These are phyloP conservation scores for Goniozus legneri DNA, from an alignment of 1,140 invertebrate genomes.

Conservation along the genomic window DNA sequence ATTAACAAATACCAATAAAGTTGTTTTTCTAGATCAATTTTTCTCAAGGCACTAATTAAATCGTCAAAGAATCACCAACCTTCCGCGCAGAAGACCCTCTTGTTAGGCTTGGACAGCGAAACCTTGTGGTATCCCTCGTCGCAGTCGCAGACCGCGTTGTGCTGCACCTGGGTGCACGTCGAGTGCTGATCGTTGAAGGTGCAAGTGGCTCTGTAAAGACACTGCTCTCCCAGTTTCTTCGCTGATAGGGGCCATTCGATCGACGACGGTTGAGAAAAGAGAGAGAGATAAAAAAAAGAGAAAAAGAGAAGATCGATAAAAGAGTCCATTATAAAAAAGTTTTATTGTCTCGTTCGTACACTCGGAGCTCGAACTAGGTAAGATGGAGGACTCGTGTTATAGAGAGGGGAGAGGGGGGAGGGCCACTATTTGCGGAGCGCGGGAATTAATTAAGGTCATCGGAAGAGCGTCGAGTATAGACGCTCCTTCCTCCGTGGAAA, in stretches of 20 bases:
- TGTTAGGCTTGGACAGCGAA: constrained; percentile 67
- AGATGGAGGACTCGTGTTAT: too few species aligned
- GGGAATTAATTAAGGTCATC: constrained; percentile 12
- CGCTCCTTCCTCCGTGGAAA: background rate
- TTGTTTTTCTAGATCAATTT: too few species aligned
- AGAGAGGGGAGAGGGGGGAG: too few species aligned
- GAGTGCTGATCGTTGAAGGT: constrained; percentile 72
- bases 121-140: constrained; percentile 74
- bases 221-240: constrained; percentile 78
- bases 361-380: too few species aligned
- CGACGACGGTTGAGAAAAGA: too few species aligned
- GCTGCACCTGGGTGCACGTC: constrained; percentile 75
- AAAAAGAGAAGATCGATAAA: too few species aligned
- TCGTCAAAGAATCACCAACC: constrained; percentile 54
- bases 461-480: constrained; percentile 16
- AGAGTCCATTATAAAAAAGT: too few species aligned
- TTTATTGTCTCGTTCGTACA: too few species aligned
- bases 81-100: constrained; percentile 76
- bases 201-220: constrained; percentile 77
- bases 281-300: too few species aligned
- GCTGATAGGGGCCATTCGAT: constrained; percentile 60
- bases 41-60: too few species aligned
- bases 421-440: too few species aligned
- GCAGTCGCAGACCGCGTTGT: constrained; percentile 83
- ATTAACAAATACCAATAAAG: too few species aligned